Evolutionary conservation across 2,113 vertebrate species (phyloP).

Genomic region (Lophotis ruficrista): DNA sequence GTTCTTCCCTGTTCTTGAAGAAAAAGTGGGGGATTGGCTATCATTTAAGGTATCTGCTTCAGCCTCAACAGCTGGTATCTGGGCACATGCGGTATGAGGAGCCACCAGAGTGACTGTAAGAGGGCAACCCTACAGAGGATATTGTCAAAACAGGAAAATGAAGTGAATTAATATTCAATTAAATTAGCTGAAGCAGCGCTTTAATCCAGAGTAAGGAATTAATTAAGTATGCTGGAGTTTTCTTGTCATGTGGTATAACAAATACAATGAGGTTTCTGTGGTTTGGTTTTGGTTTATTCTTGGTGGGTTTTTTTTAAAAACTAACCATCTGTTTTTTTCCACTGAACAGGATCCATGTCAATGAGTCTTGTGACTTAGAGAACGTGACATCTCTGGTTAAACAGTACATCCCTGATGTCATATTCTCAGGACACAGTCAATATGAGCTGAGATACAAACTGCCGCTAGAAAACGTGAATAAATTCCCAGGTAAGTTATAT

Average conservation of each 20-base stretch:
- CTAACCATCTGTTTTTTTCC: background rate
- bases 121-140: background rate
- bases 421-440: constrained; percentile 79
- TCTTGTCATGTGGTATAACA: background rate
- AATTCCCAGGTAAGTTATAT: constrained; percentile 83
- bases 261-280: background rate
- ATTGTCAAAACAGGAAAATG: background rate
- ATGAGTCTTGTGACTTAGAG: constrained; percentile 76
- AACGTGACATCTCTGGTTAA: constrained; percentile 78
- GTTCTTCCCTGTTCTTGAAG: constrained; percentile 93
- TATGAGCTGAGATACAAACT: constrained; percentile 87
- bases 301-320: background rate
- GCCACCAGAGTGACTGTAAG: background rate
- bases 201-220: background rate
- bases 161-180: background rate
- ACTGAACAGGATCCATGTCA: constrained; percentile 81
- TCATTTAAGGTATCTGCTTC: constrained; percentile 82
- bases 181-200: background rate
- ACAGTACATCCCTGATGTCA: constrained; percentile 80
- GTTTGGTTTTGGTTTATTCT: background rate
- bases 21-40: constrained; percentile 96
- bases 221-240: background rate
- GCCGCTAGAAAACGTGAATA: constrained; percentile 84
- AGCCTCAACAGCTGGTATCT: background rate
- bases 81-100: background rate